These are phyloP conservation scores for Mionectes macconnelli DNA, from an alignment of 2,113 vertebrate genomes.

Conservation along the genomic window DNA sequence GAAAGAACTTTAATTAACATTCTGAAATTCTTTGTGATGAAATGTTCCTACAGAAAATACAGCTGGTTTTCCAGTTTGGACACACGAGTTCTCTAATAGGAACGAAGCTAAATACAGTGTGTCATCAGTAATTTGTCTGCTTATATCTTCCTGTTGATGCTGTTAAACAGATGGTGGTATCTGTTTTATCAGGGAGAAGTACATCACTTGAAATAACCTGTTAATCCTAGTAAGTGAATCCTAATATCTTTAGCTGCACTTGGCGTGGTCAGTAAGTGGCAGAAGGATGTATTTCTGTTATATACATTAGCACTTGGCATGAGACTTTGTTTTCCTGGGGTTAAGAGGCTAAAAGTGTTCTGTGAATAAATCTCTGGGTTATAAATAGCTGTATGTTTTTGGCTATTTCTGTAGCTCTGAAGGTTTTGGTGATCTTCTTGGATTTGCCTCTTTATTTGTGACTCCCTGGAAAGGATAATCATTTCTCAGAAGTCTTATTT, in stretches of 20 bases:
- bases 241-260: background rate
- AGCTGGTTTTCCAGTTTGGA: background rate
- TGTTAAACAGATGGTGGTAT: background rate
- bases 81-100: background rate
- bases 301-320: background rate
- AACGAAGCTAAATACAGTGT: background rate
- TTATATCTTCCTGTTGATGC: background rate
- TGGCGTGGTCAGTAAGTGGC: background rate
- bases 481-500: slow-evolving; percentile 23
- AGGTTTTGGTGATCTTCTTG: slow-evolving; percentile 12
- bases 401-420: background rate
- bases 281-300: background rate
- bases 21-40: slow-evolving; percentile 14
- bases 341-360: background rate
- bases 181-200: background rate
- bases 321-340: background rate
- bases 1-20: slow-evolving; percentile 24
- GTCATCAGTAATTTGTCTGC: background rate
- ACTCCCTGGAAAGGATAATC: background rate
- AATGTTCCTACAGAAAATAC: background rate
- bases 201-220: slow-evolving; percentile 25
- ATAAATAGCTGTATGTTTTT: background rate
- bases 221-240: slow-evolving; percentile 31
- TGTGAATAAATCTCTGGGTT: background rate
- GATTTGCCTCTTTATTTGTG: background rate